Evolutionary conservation across 2,888 invertebrate species (phyloP).

Genomic region (Himalopsyche tibetana): DNA sequence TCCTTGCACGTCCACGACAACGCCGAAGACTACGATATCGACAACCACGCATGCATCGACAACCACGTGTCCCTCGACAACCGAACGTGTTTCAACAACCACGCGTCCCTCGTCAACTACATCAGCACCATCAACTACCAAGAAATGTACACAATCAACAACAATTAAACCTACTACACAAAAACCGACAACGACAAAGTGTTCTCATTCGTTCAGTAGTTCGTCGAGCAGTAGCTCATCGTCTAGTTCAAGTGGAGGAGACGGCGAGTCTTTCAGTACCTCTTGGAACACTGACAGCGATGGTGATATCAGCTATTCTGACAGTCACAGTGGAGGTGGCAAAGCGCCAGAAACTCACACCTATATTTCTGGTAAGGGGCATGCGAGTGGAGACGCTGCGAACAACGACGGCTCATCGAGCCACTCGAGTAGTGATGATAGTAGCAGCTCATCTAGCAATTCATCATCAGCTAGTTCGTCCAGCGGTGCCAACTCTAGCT

Average conservation of each 20-base stretch:
- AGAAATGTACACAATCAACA: not conserved
- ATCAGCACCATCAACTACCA: not conserved
- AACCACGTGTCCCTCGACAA: not conserved
- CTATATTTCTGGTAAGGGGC: not conserved
- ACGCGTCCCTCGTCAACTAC: not conserved
- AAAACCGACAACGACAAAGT: not conserved
- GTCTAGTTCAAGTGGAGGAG: not conserved
- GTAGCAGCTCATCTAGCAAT: not conserved
- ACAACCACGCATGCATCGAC: not conserved
- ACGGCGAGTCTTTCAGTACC: not conserved
- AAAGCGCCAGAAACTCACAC: not conserved
- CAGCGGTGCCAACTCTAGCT: not conserved
- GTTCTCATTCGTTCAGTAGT: not conserved
- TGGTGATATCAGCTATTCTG: not conserved
- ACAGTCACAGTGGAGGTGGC: not conserved
- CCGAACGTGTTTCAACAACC: not conserved
- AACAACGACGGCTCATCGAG: not conserved
- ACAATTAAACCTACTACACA: not conserved
- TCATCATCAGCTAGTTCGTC: not conserved
- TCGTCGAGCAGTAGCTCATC: not conserved
- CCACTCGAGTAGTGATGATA: conserved; percentile 14
- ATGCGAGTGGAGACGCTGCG: not conserved
- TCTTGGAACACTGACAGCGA: not conserved
- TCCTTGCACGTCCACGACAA: not conserved
- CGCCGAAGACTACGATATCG: not conserved